phyloP scores from a whole-genome alignment of 2,888 invertebrate species.

The Argyresthia albistria region DNA sequence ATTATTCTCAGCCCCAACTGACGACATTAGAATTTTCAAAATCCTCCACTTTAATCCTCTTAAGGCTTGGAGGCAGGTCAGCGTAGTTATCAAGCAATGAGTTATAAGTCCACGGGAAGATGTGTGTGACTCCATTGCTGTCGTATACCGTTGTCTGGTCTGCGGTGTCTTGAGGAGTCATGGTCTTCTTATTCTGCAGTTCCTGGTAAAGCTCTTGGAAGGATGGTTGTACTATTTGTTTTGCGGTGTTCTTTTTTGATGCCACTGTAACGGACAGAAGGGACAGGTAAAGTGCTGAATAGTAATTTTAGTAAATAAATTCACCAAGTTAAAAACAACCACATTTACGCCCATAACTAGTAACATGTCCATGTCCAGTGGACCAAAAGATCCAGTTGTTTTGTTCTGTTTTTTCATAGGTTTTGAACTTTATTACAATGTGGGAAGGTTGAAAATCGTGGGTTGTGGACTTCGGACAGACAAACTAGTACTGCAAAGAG shows the following conservation, averaged over 20 bases:
- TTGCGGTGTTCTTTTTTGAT: slow-evolving; percentile 20
- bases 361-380: too few relatives aligned
- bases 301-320: slow-evolving; percentile 4
- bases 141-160: slow-evolving; percentile 36
- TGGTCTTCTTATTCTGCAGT: slow-evolving; percentile 32
- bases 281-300: not conserved
- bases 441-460: too few relatives aligned
- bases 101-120: slow-evolving; percentile 72
- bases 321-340: too few relatives aligned
- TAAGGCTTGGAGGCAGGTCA: slow-evolving; percentile 75
- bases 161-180: slow-evolving; percentile 12
- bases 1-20: slow-evolving; percentile 73
- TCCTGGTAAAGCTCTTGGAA: slow-evolving; percentile 45
- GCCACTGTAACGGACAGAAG: slow-evolving; percentile 26
- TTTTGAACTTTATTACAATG: too few relatives aligned
- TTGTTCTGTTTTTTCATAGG: too few relatives aligned
- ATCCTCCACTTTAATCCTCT: slow-evolving; percentile 65
- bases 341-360: too few relatives aligned
- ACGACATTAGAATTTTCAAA: slow-evolving; percentile 58
- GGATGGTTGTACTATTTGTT: slow-evolving; percentile 24
- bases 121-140: slow-evolving; percentile 41
- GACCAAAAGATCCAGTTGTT: too few relatives aligned
- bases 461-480: too few relatives aligned
- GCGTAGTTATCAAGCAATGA: slow-evolving; percentile 47
- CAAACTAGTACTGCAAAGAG: too few relatives aligned